Base-by-base conservation (phyloP, 92 coral and sea anemone species). In the Umimayanthus kanabou region DNA sequence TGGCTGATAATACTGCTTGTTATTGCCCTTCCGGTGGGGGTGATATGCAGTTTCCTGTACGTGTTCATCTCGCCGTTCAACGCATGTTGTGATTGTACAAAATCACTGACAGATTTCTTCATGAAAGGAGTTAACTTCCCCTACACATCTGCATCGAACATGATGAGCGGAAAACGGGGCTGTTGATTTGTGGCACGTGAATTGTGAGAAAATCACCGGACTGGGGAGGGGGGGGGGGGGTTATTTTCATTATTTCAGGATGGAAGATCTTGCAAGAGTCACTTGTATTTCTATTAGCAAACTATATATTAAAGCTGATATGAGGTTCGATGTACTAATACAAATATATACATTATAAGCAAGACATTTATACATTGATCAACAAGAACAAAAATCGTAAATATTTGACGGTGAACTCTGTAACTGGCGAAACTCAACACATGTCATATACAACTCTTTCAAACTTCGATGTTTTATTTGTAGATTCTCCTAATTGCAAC, bases 61-160 rank as follows among this genome's bases (percentile, higher is more conserved):
- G 91, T 95, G 29, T 42, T 96, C 25, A 88, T 95, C 45, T 96
- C 98, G 2, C 98, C 98, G 9, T 84, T 96, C 53, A 96, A 93
- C 79, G 98, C 96, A 11, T 96, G 98, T 76, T 94, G 98, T 47
- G 92, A 93, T 80, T 96, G 99, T 70, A 88, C 94, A 11, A 93
- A 92, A 49, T 88, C 91, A 33, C 89, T 96, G 47, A 93, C 99
- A 39, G 99, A 96, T 80, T 95, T 96, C 81, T 79, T 96, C 30
- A 95, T 91, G 96, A 96, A 91, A 90, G 99, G 99, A 66, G 75
- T 96, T 7, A 82, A 95, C 39, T 96, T 93, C 72, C 99, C 99
- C 6, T 88, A 93, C 85, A 90, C 65, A 15, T 93, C 98, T 13
- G 98, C 99, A 0, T 76, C 80, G 15, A 95, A 96, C 78, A 92